These are phyloP conservation scores for Phoebastria nigripes DNA, from an alignment of 2,797 vertebrate genomes.

Conservation along the genomic window DNA sequence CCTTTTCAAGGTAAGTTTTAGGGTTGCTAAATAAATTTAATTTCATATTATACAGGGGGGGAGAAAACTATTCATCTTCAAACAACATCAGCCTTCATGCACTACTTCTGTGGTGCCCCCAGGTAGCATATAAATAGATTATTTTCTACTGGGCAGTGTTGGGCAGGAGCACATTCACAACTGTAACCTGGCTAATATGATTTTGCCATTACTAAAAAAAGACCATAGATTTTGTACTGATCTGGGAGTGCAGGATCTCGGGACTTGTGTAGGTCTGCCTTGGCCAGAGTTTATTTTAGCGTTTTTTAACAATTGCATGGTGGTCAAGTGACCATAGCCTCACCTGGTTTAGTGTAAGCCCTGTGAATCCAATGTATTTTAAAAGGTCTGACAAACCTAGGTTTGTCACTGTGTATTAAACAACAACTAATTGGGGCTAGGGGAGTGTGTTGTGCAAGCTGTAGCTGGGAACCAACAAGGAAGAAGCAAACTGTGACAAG, in stretches of 20 bases:
- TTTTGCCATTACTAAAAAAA: background rate
- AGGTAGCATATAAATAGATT: background rate
- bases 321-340: background rate
- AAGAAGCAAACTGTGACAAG: background rate
- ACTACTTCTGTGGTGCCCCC: background rate
- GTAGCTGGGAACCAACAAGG: background rate
- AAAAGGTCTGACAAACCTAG: background rate
- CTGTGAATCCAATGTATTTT: background rate
- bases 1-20: constrained; percentile 5
- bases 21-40: background rate
- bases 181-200: background rate
- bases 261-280: background rate
- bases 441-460: background rate
- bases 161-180: background rate
- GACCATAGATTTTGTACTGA: background rate
- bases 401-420: background rate
- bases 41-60: background rate
- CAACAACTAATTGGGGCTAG: background rate
- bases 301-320: background rate
- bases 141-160: background rate
- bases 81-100: background rate
- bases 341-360: background rate
- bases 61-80: background rate
- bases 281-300: background rate
- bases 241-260: background rate